A percentile compares a stretch with the other conserved stretches of the same genome.
Evolutionary conservation across 2,797 vertebrate species (phyloP).

Genomic region (Gallinago stenura): DNA sequence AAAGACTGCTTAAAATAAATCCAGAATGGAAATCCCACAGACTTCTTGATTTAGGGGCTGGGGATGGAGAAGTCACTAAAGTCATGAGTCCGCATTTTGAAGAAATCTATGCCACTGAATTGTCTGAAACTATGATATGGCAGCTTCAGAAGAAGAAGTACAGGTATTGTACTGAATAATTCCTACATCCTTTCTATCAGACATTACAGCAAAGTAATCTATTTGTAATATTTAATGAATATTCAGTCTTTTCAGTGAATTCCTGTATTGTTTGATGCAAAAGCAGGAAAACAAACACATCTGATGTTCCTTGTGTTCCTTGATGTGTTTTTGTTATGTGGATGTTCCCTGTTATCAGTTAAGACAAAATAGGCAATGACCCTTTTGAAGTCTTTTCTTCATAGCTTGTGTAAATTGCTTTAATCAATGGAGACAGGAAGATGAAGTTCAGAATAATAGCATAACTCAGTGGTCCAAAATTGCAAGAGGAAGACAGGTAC

Average conservation of each 20-base stretch:
- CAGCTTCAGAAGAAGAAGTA: constrained; percentile 95
- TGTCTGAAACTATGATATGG: constrained; percentile 97
- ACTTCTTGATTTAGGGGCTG: constrained; percentile 94
- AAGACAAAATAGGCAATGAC: background rate
- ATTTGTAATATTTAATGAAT: background rate
- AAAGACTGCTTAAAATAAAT: constrained; percentile 86
- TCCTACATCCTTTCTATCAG: background rate
- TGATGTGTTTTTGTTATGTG: background rate
- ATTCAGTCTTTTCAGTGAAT: background rate
- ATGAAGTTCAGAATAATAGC: background rate
- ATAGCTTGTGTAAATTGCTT: background rate
- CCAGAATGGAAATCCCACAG: constrained; percentile 90
- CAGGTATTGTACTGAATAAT: constrained; percentile 79
- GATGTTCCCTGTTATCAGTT: background rate
- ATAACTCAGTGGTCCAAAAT: background rate
- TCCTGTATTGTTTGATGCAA: background rate
- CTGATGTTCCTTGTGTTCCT: background rate
- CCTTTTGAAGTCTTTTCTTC: background rate
- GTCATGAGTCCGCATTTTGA: constrained; percentile 93
- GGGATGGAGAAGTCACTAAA: constrained; percentile 94
- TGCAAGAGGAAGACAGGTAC: background rate
- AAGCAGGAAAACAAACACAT: background rate
- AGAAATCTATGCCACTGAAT: constrained; percentile 94
- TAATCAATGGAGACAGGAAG: background rate
- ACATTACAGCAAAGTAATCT: background rate